Evolutionary conservation across 2,888 invertebrate species (phyloP), one percentile per base, ranked within the genome.

Genomic region (Zaprionus lineosus): DNA sequence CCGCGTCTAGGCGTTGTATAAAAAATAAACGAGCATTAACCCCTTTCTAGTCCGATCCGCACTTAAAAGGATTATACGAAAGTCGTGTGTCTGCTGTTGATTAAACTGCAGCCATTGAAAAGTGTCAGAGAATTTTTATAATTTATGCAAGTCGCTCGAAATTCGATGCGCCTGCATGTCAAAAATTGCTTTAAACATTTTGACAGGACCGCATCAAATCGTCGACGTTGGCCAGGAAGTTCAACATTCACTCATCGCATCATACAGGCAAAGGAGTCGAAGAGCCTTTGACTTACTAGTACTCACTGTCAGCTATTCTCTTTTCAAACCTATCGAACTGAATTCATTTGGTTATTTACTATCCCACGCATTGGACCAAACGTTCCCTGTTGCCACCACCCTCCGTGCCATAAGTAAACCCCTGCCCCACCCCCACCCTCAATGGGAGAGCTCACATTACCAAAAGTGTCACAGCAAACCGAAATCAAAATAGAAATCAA

Each of bases 401-500:
- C 24, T 8, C 24, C 24, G n/a, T n/a, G n/a, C n/a, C 24, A 24
- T 8, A 3, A 8, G 24, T 24, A 8, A 9, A 4, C 8, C n/a
- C 2, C 3, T 2, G 7, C 2, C 31, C 4, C 2, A 1, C n/a
- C 12, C 3, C 24, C 6, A 6, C 24, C 6, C 24, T 24, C 2
- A 24, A 2, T 24, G 24, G 4, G 16, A n/a, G 21, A 15, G 37
- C 51, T 64, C 46, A 12, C 48, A 62, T 70, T 68, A 70, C 69
- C 69, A 48, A 19, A 34, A 19, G 26, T 48, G 15, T 31, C 41
- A 47, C 56, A 59, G 33, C 47, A 18, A 33, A 56, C 14, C 47
- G 47, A 61, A 74, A 76, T 76, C 84, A 84, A 64, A 76, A 79
- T 76, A 84, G 24, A 81, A 76, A 79, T 76, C 82, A 84, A 81